phyloP scores from a whole-genome alignment of 2,797 vertebrate genomes.

The Coranthus polyacanthus region DNA sequence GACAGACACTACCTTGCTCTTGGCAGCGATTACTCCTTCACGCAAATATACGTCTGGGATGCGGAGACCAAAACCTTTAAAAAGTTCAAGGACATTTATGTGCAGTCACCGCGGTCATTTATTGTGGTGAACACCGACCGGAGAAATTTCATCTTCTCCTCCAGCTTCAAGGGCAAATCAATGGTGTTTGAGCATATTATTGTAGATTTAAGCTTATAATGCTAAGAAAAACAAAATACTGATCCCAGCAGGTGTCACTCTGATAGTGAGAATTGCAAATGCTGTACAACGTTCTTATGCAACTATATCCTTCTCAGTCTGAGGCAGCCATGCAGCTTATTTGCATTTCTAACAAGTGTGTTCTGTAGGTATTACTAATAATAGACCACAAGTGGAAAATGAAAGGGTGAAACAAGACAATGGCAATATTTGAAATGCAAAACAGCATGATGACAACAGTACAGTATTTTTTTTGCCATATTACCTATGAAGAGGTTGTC shows the following conservation, averaged over 20 bases:
- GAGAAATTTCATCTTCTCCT: conserved; percentile 95
- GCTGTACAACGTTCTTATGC: conserved; percentile 52
- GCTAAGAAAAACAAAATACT: conserved; percentile 13
- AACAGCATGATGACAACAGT: conserved; percentile 40
- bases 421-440: conserved; percentile 21
- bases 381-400: conserved; percentile 4
- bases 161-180: conserved; percentile 97
- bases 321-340: conserved; percentile 26
- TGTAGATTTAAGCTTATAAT: conserved; percentile 91
- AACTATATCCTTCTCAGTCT: conserved; percentile 44
- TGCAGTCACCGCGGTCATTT: conserved; percentile 96
- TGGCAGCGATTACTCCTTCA: conserved; percentile 98
- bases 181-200: conserved; percentile 95
- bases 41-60: conserved; percentile 97
- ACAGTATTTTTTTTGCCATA: conserved; percentile 10
- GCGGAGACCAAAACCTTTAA: conserved; percentile 88
- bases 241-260: not conserved
- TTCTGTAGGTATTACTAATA: conserved; percentile 15
- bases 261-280: conserved; percentile 23
- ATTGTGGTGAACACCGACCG: conserved; percentile 90
- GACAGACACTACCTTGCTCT: conserved; percentile 93
- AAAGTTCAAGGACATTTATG: conserved; percentile 96
- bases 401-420: conserved; percentile 13
- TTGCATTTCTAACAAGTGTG: conserved; percentile 18
- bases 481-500: conserved; percentile 13